A percentile compares a stretch with the other conserved stretches of the same genome.
phyloP scores from a whole-genome alignment of 2,113 vertebrate species.

The Dinomys branickii region DNA sequence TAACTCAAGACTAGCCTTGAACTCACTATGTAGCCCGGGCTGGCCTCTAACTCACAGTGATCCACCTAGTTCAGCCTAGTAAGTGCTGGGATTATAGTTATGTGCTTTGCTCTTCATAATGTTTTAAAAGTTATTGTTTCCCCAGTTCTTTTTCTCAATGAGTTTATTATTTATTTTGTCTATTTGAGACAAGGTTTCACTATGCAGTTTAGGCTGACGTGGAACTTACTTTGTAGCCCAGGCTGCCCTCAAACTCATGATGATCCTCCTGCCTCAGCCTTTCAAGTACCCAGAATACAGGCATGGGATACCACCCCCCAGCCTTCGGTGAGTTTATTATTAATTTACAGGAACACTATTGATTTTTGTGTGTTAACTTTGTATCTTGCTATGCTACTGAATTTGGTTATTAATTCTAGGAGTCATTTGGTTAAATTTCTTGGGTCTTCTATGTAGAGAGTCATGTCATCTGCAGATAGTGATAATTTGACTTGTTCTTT shows the following conservation, averaged over 20 bases:
- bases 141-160: too few species aligned
- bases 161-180: too few species aligned
- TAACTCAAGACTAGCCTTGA: too few species aligned
- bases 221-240: not conserved
- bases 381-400: not conserved
- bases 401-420: not conserved
- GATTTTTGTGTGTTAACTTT: not conserved
- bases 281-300: not conserved
- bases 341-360: not conserved
- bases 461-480: not conserved
- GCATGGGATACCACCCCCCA: not conserved
- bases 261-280: not conserved
- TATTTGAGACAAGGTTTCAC: too few species aligned
- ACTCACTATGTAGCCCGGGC: too few species aligned
- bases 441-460: not conserved
- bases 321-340: not conserved
- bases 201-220: too few species aligned
- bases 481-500: not conserved
- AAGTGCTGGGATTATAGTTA: too few species aligned
- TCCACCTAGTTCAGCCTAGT: too few species aligned
- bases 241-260: not conserved
- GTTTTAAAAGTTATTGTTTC: too few species aligned
- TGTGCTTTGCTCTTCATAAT: too few species aligned
- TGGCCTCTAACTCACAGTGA: too few species aligned
- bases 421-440: not conserved